Evolutionary conservation across 1,140 invertebrate genomes (phyloP).

Genomic region (Mactra quadrangularis): DNA sequence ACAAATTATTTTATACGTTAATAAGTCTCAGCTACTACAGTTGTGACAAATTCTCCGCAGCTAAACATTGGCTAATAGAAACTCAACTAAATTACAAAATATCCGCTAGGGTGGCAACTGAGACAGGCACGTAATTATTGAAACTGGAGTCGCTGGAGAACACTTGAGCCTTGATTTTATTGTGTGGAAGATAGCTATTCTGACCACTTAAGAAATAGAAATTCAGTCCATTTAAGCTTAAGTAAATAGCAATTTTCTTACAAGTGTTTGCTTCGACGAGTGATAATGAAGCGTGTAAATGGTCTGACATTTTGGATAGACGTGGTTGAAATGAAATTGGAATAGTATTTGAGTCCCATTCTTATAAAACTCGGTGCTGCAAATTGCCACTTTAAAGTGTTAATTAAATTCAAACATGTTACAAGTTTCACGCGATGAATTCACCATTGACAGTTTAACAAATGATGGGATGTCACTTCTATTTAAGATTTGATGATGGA

Average conservation of each 20-base stretch:
- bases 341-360: not conserved
- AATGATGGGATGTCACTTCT: no score
- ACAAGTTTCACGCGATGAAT: not conserved
- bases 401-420: conserved; percentile 44
- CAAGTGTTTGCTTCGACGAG: conserved; percentile 14
- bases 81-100: no score
- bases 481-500: no score
- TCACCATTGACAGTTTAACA: conserved; percentile 17
- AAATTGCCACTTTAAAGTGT: conserved; percentile 37
- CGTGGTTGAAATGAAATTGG: conserved; percentile 2
- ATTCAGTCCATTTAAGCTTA: conserved; percentile 39
- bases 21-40: no score
- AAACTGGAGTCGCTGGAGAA: no score
- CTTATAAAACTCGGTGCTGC: no score
- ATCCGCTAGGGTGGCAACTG: no score
- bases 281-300: conserved; percentile 28
- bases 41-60: no score
- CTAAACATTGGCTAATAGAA: no score
- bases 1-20: no score
- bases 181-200: not conserved
- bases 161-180: not conserved
- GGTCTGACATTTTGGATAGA: conserved; percentile 20
- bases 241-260: conserved; percentile 46
- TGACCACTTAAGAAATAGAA: conserved; percentile 3
- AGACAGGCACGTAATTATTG: no score